Evolutionary conservation across 2,888 invertebrate species (phyloP).

Genomic region (Griposia aprilina): DNA sequence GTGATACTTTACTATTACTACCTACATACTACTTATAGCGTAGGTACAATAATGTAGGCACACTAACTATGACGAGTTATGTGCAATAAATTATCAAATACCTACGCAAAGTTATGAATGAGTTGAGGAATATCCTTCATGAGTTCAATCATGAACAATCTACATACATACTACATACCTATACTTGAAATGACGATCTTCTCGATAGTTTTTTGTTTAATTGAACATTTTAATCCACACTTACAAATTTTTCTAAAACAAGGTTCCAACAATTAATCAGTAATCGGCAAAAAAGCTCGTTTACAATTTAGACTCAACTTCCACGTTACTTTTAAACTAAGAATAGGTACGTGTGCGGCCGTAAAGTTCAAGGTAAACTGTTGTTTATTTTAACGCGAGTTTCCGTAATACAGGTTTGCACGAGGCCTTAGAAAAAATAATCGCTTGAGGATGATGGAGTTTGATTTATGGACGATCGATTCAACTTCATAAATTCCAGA

Average conservation of each 20-base stretch:
- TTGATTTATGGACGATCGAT: conserved; percentile 37
- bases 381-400: conserved; percentile 54
- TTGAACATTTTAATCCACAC: not conserved
- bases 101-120: not conserved
- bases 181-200: too few species aligned
- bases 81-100: not conserved
- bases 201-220: too few species aligned
- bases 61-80: not conserved
- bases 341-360: conserved; percentile 16
- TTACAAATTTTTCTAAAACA: not conserved
- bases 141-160: not conserved
- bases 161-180: too few species aligned
- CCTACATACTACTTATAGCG: too few species aligned
- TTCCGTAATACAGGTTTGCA: conserved; percentile 52
- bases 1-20: conserved; percentile 1
- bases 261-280: not conserved
- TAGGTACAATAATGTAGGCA: not conserved
- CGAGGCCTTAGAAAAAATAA: conserved; percentile 47
- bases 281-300: conserved; percentile 16
- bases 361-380: conserved; percentile 62
- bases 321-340: conserved; percentile 31
- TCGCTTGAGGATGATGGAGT: conserved; percentile 8
- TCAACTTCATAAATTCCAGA: conserved; percentile 38
- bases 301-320: conserved; percentile 33
- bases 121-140: not conserved